Conservation (phyloP, 92 coral and sea anemone genomes). For the Meandrina meandrites region DNA sequence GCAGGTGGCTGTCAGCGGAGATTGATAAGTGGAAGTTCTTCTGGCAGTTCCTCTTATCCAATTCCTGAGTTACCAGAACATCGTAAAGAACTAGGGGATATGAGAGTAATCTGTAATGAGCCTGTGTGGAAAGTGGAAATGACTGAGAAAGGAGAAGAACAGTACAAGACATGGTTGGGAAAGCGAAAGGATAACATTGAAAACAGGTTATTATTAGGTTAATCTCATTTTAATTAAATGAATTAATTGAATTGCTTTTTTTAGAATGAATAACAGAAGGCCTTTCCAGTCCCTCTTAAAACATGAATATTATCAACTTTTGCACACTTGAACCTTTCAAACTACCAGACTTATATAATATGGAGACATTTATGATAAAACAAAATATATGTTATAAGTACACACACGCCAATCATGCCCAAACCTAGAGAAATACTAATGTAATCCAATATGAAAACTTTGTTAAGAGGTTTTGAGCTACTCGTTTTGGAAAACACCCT, state of each 20-base stretch:
- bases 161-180: constrained; percentile 24
- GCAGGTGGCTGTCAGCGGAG: too few species aligned
- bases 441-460: constrained; percentile 10
- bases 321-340: constrained; percentile 7
- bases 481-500: constrained; percentile 21
- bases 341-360: not conserved
- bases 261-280: too few species aligned
- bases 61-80: constrained; percentile 64
- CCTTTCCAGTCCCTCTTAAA: too few species aligned
- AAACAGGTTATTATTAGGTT: constrained; percentile 30
- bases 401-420: not conserved
- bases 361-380: not conserved
- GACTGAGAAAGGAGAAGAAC: constrained; percentile 13
- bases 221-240: not conserved
- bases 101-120: too few species aligned
- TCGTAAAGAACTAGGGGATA: constrained; percentile 50
- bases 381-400: not conserved
- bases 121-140: too few species aligned
- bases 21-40: constrained; percentile 48
- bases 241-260: not conserved
- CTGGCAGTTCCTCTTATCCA: constrained; percentile 50
- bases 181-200: constrained; percentile 10
- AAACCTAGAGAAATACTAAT: not conserved
- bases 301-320: not conserved
- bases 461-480: constrained; percentile 17